A percentile compares a stretch with the other conserved stretches of the same genome.
Evolutionary conservation across 2,113 vertebrate species (phyloP).

Genomic region (Lamprotornis superbus): DNA sequence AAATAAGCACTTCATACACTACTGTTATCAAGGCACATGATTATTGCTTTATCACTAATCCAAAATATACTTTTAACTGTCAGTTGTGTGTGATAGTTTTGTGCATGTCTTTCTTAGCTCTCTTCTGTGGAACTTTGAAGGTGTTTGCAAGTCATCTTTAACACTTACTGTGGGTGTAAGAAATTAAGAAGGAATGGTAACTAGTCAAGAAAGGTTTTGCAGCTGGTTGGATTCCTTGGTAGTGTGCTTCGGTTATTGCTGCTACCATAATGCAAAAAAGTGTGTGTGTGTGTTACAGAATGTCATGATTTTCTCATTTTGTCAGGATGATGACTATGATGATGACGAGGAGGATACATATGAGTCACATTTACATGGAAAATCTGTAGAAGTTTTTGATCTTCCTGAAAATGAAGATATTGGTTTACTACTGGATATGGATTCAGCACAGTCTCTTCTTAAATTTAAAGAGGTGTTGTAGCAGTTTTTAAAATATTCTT

Average conservation of each 20-base stretch:
- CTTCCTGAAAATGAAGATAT: slow-evolving; percentile 84
- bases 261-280: background rate
- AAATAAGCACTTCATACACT: background rate
- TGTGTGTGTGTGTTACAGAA: background rate
- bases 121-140: background rate
- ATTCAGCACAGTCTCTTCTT: slow-evolving; percentile 82
- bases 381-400: slow-evolving; percentile 84
- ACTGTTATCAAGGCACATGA: background rate
- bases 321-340: slow-evolving; percentile 78
- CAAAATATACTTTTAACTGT: background rate
- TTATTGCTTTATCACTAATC: background rate
- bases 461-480: slow-evolving; percentile 86
- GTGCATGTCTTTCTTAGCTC: background rate
- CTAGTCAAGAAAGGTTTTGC: background rate
- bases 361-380: slow-evolving; percentile 80
- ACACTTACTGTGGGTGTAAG: background rate
- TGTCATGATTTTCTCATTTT: background rate
- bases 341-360: slow-evolving; percentile 78
- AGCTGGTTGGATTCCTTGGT: background rate
- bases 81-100: background rate
- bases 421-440: slow-evolving; percentile 83
- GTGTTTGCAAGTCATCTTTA: background rate
- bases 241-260: background rate
- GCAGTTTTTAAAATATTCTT: background rate
- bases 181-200: background rate